phyloP scores from a whole-genome alignment of 2,797 vertebrate genomes.

The Craterocephalus amniculus region DNA sequence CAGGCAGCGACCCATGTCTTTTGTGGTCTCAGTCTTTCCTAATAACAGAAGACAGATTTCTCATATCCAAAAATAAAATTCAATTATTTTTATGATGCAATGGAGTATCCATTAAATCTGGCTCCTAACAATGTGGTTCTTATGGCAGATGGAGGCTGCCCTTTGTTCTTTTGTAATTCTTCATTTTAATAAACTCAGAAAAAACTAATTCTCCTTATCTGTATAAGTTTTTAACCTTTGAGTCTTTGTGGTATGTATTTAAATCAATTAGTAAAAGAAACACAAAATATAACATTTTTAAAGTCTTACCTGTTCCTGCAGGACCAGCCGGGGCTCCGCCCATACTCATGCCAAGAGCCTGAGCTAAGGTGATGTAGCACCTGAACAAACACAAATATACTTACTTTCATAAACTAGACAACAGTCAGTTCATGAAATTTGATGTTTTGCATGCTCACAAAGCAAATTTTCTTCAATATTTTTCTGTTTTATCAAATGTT shows the following conservation, averaged over 20 bases:
- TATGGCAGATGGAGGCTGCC: neutral
- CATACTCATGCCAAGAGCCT: constrained; percentile 91
- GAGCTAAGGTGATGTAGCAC: constrained; percentile 90
- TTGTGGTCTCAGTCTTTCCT: constrained; percentile 97
- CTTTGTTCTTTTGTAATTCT: neutral
- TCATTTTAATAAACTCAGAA: too few species aligned
- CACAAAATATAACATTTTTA: too few species aligned
- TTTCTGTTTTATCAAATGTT: neutral
- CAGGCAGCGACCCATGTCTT: constrained; percentile 97
- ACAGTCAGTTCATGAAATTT: neutral
- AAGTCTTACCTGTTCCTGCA: constrained; percentile 78
- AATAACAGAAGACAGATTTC: constrained; percentile 19
- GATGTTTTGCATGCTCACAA: too few species aligned
- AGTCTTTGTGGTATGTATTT: too few species aligned
- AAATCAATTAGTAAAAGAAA: too few species aligned
- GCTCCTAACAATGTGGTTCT: neutral
- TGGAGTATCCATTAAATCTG: neutral
- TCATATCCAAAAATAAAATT: constrained; percentile 4
- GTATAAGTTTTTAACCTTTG: too few species aligned
- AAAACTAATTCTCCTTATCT: too few species aligned
- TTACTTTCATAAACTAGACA: neutral
- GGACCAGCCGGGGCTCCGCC: constrained; percentile 89
- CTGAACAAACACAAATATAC: constrained; percentile 61
- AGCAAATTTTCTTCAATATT: neutral
- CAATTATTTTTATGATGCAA: neutral